Percentiles rank a stretch among this genome's conserved stretches.
Conservation (phyloP, 2,797 vertebrate species). For the Gadopsis bispinosus region DNA sequence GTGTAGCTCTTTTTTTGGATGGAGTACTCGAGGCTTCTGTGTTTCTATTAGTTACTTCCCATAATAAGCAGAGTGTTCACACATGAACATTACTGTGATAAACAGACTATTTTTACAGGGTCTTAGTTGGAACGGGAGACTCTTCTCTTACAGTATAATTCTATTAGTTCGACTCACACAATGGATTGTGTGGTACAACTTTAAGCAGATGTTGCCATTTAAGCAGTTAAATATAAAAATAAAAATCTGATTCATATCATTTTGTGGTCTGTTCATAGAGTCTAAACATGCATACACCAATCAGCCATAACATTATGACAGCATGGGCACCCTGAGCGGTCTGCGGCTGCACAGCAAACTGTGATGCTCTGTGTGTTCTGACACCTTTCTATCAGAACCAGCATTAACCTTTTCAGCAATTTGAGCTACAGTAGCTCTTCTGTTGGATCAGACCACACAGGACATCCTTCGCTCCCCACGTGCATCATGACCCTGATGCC, state of each 20-base stretch:
- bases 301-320: too few relatives aligned
- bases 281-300: constrained; percentile 10
- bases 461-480: too few relatives aligned
- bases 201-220: constrained; percentile 13
- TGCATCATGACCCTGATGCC: too few relatives aligned
- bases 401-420: too few relatives aligned
- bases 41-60: constrained; percentile 29
- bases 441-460: too few relatives aligned
- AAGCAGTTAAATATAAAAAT: constrained; percentile 10
- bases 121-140: not conserved
- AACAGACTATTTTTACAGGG: constrained; percentile 3
- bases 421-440: too few relatives aligned
- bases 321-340: too few relatives aligned
- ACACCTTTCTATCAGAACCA: too few relatives aligned
- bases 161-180: not conserved
- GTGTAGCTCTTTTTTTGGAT: constrained; percentile 27
- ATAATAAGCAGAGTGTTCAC: constrained; percentile 18
- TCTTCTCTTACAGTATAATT: constrained; percentile 1
- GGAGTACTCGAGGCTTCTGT: constrained; percentile 4
- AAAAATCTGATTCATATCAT: constrained; percentile 31
- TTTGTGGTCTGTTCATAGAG: not conserved
- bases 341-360: too few relatives aligned
- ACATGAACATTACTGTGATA: constrained; percentile 19
- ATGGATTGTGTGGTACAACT: not conserved
- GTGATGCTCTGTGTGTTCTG: too few relatives aligned